Conservation (phyloP, 2,888 invertebrate genomes). For the Chrysolina oricalcia region DNA sequence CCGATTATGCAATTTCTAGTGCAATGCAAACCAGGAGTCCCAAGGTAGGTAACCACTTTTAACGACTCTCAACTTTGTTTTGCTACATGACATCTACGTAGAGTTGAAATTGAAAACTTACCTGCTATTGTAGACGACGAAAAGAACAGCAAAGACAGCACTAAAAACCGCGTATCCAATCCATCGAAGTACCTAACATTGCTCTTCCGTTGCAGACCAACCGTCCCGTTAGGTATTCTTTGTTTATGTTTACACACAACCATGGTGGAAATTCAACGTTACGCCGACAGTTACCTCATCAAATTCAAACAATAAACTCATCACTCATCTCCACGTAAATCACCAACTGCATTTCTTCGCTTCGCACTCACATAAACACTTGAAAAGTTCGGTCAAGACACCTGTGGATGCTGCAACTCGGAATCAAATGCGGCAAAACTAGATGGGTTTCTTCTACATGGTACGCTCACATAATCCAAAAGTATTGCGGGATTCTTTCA, state of each 20-base stretch:
- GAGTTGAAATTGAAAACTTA: conserved; percentile 30
- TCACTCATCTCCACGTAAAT: conserved; percentile 17
- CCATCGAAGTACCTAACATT: conserved; percentile 40
- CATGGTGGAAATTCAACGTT: conserved; percentile 37
- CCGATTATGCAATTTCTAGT: neutral
- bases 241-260: conserved; percentile 52
- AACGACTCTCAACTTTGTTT: neutral
- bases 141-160: conserved; percentile 43
- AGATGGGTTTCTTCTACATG: neutral
- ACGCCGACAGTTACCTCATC: conserved; percentile 21
- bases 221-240: conserved; percentile 53
- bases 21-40: neutral
- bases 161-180: conserved; percentile 47
- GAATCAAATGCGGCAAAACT: neutral
- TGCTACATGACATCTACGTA: neutral
- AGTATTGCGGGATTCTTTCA: conserved; percentile 4
- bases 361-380: conserved; percentile 44
- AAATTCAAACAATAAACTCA: conserved; percentile 35
- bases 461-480: neutral
- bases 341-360: conserved; percentile 48
- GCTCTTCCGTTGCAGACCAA: conserved; percentile 50
- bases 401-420: conserved; percentile 56
- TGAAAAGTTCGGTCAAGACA: conserved; percentile 53
- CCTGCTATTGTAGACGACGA: conserved; percentile 52
- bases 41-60: neutral